phyloP scores from a whole-genome alignment of 2,888 invertebrate genomes.

The Nematopogon swammerdamellus region DNA sequence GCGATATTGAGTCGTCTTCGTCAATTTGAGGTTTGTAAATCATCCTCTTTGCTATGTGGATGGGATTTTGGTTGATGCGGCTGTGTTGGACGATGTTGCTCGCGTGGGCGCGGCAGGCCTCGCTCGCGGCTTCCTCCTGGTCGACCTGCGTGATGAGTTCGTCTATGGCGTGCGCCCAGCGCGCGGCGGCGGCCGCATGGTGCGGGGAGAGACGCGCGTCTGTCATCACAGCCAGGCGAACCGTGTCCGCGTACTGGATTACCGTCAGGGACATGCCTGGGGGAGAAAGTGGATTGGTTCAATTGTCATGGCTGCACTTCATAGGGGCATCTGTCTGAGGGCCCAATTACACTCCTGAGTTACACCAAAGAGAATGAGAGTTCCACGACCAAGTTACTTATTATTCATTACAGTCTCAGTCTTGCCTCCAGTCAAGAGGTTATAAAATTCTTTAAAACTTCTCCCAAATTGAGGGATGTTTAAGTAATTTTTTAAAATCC shows the following conservation, averaged over 20 bases:
- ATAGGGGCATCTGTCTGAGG: no score
- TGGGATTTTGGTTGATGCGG: constrained; percentile 12
- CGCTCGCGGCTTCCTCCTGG: constrained; percentile 20
- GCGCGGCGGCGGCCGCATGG: constrained; percentile 52
- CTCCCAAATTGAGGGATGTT: no score
- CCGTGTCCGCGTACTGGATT: constrained; percentile 63
- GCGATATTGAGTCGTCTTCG: no score
- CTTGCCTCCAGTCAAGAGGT: no score
- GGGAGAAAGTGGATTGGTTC: constrained; percentile 17
- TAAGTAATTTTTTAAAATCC: no score
- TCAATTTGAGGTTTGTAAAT: constrained; percentile 10
- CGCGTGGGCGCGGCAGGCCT: no score
- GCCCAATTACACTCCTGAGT: no score
- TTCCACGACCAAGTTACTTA: no score
- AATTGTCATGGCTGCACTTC: no score
- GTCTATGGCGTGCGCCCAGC: constrained; percentile 40
- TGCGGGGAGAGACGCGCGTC: constrained; percentile 67
- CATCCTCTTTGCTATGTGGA: constrained; percentile 13
- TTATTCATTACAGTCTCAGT: no score
- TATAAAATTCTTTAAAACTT: no score
- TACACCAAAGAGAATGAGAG: no score
- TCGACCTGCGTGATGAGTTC: constrained; percentile 34
- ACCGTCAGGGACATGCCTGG: constrained; percentile 70
- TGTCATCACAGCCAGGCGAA: constrained; percentile 67
- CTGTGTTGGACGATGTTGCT: background rate